These are phyloP conservation scores for Brachypteracias leptosomus DNA, from an alignment of 2,113 vertebrate species.

Conservation along the genomic window DNA sequence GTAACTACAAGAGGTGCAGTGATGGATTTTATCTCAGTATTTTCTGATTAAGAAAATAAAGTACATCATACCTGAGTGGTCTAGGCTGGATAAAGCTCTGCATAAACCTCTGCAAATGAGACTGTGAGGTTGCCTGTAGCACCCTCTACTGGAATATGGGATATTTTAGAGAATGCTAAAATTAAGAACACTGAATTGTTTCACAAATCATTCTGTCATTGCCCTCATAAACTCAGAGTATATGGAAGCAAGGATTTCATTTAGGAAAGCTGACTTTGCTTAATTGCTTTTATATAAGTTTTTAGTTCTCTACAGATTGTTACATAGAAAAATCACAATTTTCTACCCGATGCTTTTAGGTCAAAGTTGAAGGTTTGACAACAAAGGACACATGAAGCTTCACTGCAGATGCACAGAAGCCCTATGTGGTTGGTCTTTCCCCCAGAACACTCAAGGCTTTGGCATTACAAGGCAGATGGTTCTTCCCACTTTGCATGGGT, in stretches of 20 bases:
- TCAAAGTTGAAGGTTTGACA: background rate
- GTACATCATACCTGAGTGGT: rapidly evolving
- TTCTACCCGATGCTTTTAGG: background rate
- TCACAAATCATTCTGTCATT: rapidly evolving
- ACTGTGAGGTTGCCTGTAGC: background rate
- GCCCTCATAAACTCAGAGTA: rapidly evolving
- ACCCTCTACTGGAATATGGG: background rate
- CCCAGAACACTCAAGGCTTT: background rate
- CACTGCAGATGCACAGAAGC: background rate
- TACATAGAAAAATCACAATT: rapidly evolving
- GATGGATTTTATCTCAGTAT: rapidly evolving
- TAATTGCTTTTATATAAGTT: background rate
- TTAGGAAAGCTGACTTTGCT: background rate
- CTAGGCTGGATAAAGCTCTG: rapidly evolving
- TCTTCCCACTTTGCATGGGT: background rate
- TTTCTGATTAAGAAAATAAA: background rate
- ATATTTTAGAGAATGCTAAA: background rate
- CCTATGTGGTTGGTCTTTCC: rapidly evolving
- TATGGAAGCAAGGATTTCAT: rapidly evolving
- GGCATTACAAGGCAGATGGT: background rate
- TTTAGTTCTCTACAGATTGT: background rate
- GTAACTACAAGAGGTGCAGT: rapidly evolving
- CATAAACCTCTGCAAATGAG: background rate
- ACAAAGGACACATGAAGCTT: background rate
- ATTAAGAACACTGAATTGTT: rapidly evolving